Conservation (phyloP, 2,888 invertebrate genomes). For the Sesia bembeciformis region DNA sequence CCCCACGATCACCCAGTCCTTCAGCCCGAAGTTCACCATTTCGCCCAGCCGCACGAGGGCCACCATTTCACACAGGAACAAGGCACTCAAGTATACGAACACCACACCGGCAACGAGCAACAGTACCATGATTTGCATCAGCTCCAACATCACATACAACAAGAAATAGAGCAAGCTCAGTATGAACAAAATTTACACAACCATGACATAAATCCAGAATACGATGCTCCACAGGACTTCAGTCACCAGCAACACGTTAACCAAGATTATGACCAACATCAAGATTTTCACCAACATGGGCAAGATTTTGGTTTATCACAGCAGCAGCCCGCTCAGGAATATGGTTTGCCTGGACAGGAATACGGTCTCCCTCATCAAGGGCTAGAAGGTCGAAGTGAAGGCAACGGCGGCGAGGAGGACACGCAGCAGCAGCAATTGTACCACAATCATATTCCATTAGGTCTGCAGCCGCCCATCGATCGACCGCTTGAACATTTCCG, state of each 20-base stretch:
- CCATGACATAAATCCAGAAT: constrained; percentile 25
- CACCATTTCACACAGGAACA: constrained; percentile 52
- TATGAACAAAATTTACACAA: constrained; percentile 21
- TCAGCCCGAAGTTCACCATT: constrained; percentile 4
- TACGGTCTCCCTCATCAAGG: constrained; percentile 50
- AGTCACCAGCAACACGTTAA: constrained; percentile 24
- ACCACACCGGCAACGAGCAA: constrained; percentile 40
- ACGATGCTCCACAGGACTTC: constrained; percentile 23
- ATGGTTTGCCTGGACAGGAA: constrained; percentile 21
- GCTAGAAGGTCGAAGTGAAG: constrained; percentile 48
- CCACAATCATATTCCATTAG: constrained; percentile 62
- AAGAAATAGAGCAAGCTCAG: constrained; percentile 52
- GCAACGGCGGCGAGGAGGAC: constrained; percentile 18
- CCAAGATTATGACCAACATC: constrained; percentile 17
- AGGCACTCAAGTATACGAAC: constrained; percentile 54
- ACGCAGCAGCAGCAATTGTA: constrained; percentile 28
- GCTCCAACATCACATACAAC: constrained; percentile 53
- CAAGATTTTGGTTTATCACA: constrained; percentile 17
- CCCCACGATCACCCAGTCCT: constrained; percentile 21
- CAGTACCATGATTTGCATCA: constrained; percentile 48
- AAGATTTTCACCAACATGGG: constrained; percentile 16
- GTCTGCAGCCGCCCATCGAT: constrained; percentile 58
- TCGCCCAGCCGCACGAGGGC: constrained; percentile 19
- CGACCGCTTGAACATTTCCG: constrained; percentile 61
- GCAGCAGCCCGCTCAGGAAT: constrained; percentile 21